phyloP scores from a whole-genome alignment of 2,888 invertebrate species.

The Liodrosophila aerea region DNA sequence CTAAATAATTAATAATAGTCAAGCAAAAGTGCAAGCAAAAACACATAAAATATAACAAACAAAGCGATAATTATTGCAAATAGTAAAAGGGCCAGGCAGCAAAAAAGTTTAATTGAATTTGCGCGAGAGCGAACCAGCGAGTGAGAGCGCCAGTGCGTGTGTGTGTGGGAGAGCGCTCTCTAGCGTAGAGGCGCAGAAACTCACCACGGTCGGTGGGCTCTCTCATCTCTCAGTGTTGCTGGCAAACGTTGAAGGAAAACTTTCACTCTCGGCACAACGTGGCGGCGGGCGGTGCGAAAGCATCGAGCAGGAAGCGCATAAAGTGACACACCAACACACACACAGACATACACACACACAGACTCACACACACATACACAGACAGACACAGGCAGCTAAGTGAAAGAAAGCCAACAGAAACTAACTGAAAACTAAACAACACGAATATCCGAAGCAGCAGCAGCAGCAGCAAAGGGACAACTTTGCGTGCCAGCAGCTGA shows the following conservation, averaged over 20 bases:
- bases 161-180: background rate
- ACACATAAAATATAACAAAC: conserved; percentile 10
- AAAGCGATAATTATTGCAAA: background rate
- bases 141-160: too few relatives aligned
- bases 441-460: conserved; percentile 43
- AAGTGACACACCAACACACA: conserved; percentile 64
- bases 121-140: too few relatives aligned
- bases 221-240: conserved; percentile 34
- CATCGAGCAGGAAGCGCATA: conserved; percentile 71
- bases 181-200: too few relatives aligned
- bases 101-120: too few relatives aligned
- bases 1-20: background rate
- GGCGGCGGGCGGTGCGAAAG: conserved; percentile 63
- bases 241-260: conserved; percentile 48
- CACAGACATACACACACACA: conserved; percentile 14
- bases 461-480: conserved; percentile 32
- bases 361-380: conserved; percentile 13
- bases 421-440: conserved; percentile 39
- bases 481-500: conserved; percentile 67
- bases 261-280: conserved; percentile 75
- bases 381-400: conserved; percentile 12
- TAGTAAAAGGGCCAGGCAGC: too few relatives aligned
- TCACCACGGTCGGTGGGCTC: too few relatives aligned
- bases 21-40: conserved; percentile 1
- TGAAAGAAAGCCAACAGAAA: conserved; percentile 8